These are phyloP conservation scores for Calycopis cecrops DNA, from an alignment of 1,140 invertebrate species.

Conservation along the genomic window DNA sequence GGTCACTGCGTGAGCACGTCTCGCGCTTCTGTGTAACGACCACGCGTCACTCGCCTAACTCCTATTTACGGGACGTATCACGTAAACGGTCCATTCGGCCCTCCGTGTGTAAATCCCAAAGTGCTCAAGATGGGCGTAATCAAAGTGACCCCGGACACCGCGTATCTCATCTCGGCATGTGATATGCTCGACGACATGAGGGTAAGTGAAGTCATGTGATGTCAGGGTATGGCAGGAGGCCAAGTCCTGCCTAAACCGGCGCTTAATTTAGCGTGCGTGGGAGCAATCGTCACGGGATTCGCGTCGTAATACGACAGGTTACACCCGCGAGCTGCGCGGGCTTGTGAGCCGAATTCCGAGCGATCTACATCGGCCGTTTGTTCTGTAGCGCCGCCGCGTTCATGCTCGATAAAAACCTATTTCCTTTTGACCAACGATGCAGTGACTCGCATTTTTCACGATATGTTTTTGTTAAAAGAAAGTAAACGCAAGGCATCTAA, in stretches of 20 bases:
- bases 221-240: constrained; percentile 38
- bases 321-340: neutral
- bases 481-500: constrained; percentile 1
- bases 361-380: too few species aligned
- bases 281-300: constrained; percentile 37
- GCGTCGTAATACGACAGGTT: constrained; percentile 23
- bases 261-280: constrained; percentile 43
- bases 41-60: constrained; percentile 50
- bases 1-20: constrained; percentile 63
- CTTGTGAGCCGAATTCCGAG: too few species aligned
- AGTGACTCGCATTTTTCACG: neutral
- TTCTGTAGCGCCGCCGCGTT: neutral
- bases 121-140: constrained; percentile 60
- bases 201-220: constrained; percentile 60
- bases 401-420: neutral
- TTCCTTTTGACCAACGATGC: neutral
- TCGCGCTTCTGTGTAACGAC: constrained; percentile 58
- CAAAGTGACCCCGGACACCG: constrained; percentile 63
- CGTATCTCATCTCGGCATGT: constrained; percentile 59
- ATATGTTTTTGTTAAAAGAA: constrained; percentile 8
- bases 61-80: constrained; percentile 39
- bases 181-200: constrained; percentile 70
- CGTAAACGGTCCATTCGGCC: constrained; percentile 54
- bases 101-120: constrained; percentile 41
- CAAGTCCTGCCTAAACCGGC: constrained; percentile 42